Percentiles rank a stretch among this genome's conserved stretches.
These are phyloP conservation scores for Pemphredon lugubris DNA, from an alignment of 2,888 invertebrate genomes.

Conservation along the genomic window DNA sequence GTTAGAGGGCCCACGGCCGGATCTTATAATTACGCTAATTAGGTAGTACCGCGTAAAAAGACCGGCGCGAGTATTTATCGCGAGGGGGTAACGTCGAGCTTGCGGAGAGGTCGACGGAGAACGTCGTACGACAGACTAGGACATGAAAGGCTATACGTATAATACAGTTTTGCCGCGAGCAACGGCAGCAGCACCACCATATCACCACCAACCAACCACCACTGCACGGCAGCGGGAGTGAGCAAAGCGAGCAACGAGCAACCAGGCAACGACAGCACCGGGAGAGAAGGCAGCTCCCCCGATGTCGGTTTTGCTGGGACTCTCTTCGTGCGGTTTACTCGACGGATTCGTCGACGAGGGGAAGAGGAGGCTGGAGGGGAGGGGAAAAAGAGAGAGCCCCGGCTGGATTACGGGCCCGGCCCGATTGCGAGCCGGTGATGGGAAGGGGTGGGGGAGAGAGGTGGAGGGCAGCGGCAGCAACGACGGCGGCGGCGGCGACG, in stretches of 20 bases:
- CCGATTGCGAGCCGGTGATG: conserved; percentile 27
- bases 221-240: conserved; percentile 43
- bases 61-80: conserved; percentile 60
- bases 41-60: conserved; percentile 60
- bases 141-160: conserved; percentile 72
- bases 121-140: conserved; percentile 58
- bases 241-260: conserved; percentile 58
- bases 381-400: conserved; percentile 53
- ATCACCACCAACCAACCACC: conserved; percentile 70
- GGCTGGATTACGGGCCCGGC: conserved; percentile 59
- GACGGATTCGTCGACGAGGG: conserved; percentile 50
- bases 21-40: conserved; percentile 62
- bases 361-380: conserved; percentile 16
- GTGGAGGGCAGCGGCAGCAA: conserved; percentile 61
- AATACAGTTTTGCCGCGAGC: conserved; percentile 76
- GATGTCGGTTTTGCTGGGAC: conserved; percentile 22
- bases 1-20: conserved; percentile 50
- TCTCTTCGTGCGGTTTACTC: conserved; percentile 33
- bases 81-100: conserved; percentile 37
- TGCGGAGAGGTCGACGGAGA: conserved; percentile 45
- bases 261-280: conserved; percentile 38
- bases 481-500: too few relatives aligned
- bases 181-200: conserved; percentile 80
- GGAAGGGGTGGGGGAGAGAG: conserved; percentile 17
- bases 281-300: conserved; percentile 32